These are phyloP conservation scores for Drosophila borborema DNA, from an alignment of 2,888 invertebrate species.

Conservation along the genomic window DNA sequence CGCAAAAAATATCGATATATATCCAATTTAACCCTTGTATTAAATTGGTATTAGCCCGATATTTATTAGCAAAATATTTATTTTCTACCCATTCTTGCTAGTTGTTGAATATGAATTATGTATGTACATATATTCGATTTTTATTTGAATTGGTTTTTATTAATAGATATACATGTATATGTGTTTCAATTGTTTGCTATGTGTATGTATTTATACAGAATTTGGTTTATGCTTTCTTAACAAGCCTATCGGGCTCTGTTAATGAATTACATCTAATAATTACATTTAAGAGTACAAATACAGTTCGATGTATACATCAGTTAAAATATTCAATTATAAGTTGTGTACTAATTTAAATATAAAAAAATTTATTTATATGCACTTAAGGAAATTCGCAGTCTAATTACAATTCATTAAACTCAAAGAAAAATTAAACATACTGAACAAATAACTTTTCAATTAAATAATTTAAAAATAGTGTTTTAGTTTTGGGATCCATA, in stretches of 20 bases:
- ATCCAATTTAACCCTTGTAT: too few relatives aligned
- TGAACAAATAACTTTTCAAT: neutral
- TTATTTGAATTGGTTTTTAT: neutral
- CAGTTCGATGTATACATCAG: slow-evolving; percentile 54
- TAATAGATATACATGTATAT: slow-evolving; percentile 2
- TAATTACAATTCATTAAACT: neutral
- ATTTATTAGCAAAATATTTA: too few relatives aligned
- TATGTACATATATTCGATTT: neutral
- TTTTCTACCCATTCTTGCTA: too few relatives aligned
- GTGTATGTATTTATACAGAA: slow-evolving; percentile 38
- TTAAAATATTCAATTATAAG: slow-evolving; percentile 15
- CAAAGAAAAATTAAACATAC: neutral
- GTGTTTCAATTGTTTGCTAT: slow-evolving; percentile 10
- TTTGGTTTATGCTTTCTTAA: slow-evolving; percentile 75
- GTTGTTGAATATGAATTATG: too few relatives aligned
- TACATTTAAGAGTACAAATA: slow-evolving; percentile 44
- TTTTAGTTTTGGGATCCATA: neutral
- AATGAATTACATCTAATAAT: slow-evolving; percentile 19
- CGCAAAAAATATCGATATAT: too few relatives aligned
- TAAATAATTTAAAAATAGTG: neutral
- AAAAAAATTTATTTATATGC: neutral
- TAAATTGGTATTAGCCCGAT: too few relatives aligned
- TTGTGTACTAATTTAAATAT: slow-evolving; percentile 7
- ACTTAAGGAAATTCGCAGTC: neutral
- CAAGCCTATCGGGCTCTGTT: slow-evolving; percentile 17